Evolutionary conservation across 2,113 vertebrate species (phyloP).

Genomic region (Notarius quadriscutis): DNA sequence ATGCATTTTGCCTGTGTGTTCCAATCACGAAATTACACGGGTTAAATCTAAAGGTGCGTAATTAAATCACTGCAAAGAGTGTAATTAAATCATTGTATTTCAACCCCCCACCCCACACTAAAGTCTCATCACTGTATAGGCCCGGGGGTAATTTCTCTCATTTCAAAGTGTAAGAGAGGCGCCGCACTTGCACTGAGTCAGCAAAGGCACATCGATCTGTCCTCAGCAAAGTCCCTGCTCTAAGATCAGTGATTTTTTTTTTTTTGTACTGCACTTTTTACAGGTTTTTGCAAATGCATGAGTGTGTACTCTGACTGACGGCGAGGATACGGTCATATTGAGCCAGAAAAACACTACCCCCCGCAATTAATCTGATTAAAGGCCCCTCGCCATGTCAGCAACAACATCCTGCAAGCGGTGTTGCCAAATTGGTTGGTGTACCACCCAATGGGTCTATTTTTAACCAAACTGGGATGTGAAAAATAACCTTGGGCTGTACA

Average conservation of each 20-base stretch:
- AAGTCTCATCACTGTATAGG: slow-evolving; percentile 21
- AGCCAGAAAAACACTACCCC: slow-evolving; percentile 72
- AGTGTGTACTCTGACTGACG: slow-evolving; percentile 66
- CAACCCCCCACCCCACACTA: background rate
- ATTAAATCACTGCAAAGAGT: slow-evolving; percentile 19
- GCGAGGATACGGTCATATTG: slow-evolving; percentile 72
- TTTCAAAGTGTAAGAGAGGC: slow-evolving; percentile 16
- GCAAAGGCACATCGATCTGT: slow-evolving; percentile 72
- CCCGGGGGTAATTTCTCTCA: slow-evolving; percentile 14
- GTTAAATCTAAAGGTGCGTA: slow-evolving; percentile 25
- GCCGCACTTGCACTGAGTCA: slow-evolving; percentile 63
- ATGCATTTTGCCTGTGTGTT: slow-evolving; percentile 1
- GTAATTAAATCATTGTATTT: slow-evolving; percentile 21
- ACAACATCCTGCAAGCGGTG: slow-evolving; percentile 64
- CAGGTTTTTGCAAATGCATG: slow-evolving; percentile 63
- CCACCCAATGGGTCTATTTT: slow-evolving; percentile 3
- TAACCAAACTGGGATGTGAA: background rate
- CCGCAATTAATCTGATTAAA: slow-evolving; percentile 68
- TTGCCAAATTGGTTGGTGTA: slow-evolving; percentile 50
- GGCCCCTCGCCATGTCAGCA: slow-evolving; percentile 70
- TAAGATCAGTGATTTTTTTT: slow-evolving; percentile 33
- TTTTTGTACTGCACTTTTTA: slow-evolving; percentile 16
- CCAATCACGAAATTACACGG: slow-evolving; percentile 16
- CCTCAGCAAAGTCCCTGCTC: slow-evolving; percentile 62
- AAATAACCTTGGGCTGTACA: background rate